Percentiles rank a stretch among this genome's conserved stretches.
phyloP scores from a whole-genome alignment of 2,113 vertebrate species.

The Muntiacus reevesi region DNA sequence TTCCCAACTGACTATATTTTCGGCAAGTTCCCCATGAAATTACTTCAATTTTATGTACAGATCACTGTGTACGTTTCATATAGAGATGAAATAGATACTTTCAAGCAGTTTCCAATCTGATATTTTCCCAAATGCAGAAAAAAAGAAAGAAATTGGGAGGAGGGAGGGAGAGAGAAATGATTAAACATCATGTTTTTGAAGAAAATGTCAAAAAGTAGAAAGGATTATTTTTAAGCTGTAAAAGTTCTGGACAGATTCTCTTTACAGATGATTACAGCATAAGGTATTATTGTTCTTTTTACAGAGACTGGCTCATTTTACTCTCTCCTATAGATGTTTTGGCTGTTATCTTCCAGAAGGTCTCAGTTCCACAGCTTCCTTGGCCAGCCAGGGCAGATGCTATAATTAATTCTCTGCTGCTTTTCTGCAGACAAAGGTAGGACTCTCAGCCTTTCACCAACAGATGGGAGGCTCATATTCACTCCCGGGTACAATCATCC shows the following conservation, averaged over 20 bases:
- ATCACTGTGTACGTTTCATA: neutral
- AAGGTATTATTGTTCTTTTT: slow-evolving; percentile 42
- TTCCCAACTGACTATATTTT: slow-evolving; percentile 26
- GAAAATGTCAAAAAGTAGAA: slow-evolving; percentile 28
- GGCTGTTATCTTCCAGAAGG: slow-evolving; percentile 13
- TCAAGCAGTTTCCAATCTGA: slow-evolving; percentile 20
- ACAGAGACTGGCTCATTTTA: slow-evolving; percentile 21
- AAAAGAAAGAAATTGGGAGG: neutral
- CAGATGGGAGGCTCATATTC: neutral
- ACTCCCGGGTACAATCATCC: neutral
- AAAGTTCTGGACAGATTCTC: slow-evolving; percentile 57
- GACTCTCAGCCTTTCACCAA: neutral
- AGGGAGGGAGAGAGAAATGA: neutral
- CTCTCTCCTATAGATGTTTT: slow-evolving; percentile 12
- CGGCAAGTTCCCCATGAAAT: neutral
- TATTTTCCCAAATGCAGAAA: neutral
- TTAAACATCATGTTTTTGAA: neutral
- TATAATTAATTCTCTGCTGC: neutral
- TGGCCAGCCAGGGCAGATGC: neutral
- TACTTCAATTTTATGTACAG: slow-evolving; percentile 2
- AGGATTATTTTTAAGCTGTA: slow-evolving; percentile 51
- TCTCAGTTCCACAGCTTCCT: neutral
- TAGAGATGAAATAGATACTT: slow-evolving; percentile 12
- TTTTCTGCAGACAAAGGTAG: neutral
- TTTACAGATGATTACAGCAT: slow-evolving; percentile 46